A percentile compares a stretch with the other conserved stretches of the same genome.
Conservation (phyloP, 2,113 vertebrate species). For the Pionites leucogaster region DNA sequence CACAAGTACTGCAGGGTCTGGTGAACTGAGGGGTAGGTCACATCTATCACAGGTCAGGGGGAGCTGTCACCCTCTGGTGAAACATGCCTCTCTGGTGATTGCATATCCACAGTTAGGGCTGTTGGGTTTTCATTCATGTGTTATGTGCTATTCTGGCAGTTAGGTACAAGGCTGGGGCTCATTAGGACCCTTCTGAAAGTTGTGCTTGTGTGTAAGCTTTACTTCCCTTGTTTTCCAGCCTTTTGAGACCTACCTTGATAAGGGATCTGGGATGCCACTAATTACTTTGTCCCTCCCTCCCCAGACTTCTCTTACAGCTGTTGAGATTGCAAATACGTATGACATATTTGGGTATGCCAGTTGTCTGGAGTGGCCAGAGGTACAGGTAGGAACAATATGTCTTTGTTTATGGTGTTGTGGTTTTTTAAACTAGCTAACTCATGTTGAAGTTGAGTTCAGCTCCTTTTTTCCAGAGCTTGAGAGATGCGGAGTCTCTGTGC, state of each 20-base stretch:
- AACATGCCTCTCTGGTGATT: not conserved
- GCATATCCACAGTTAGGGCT: not conserved
- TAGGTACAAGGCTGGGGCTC: not conserved
- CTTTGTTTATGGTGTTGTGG: not conserved
- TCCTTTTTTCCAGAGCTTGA: not conserved
- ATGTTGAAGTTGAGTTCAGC: not conserved
- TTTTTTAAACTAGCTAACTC: not conserved
- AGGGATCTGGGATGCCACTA: not conserved
- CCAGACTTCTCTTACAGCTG: not conserved
- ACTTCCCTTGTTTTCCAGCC: not conserved
- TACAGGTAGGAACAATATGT: not conserved
- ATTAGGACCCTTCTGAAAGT: not conserved
- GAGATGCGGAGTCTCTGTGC: not conserved
- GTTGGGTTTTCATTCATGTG: not conserved
- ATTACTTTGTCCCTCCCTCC: not conserved
- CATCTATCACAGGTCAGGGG: accelerated
- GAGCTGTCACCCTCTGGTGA: not conserved
- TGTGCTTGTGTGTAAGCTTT: not conserved
- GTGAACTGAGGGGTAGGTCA: not conserved
- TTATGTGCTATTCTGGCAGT: not conserved
- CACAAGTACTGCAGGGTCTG: not conserved
- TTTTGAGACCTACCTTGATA: not conserved
- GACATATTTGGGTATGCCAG: not conserved
- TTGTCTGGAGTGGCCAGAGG: not conserved
- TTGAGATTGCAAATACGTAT: not conserved